These are phyloP conservation scores for Dolichomitus sp. DNA, from an alignment of 2,888 invertebrate species.

Conservation along the genomic window DNA sequence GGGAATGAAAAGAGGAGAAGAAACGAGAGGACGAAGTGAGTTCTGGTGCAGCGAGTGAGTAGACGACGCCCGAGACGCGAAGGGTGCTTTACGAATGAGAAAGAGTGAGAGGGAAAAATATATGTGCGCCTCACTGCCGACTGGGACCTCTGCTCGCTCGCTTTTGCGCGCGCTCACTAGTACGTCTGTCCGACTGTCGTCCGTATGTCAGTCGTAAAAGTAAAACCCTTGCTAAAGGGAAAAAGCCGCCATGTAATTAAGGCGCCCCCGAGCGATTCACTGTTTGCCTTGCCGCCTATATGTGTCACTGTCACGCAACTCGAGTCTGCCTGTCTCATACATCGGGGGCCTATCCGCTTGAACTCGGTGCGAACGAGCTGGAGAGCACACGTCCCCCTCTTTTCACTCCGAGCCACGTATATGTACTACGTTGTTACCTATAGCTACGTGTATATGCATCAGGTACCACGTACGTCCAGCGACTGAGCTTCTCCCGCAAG, in stretches of 20 bases:
- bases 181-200: constrained; percentile 72
- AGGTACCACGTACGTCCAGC: constrained; percentile 17
- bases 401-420: constrained; percentile 33
- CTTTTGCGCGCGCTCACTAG: constrained; percentile 46
- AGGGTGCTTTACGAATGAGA: constrained; percentile 3
- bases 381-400: constrained; percentile 38
- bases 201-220: constrained; percentile 74
- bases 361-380: constrained; percentile 38
- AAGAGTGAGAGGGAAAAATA: constrained; percentile 12
- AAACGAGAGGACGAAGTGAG: constrained; percentile 22
- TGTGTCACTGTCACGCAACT: constrained; percentile 82
- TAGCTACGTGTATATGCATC: constrained; percentile 22
- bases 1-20: neutral
- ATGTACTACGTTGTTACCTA: constrained; percentile 16
- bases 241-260: constrained; percentile 79
- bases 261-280: constrained; percentile 80
- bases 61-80: constrained; percentile 54
- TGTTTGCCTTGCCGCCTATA: constrained; percentile 82
- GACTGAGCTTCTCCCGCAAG: constrained; percentile 47
- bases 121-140: neutral
- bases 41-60: constrained; percentile 27
- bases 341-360: constrained; percentile 68
- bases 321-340: constrained; percentile 75
- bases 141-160: constrained; percentile 16
- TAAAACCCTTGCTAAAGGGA: constrained; percentile 73